These are phyloP conservation scores for Pangasius mekongensis DNA, from an alignment of 2,797 vertebrate genomes.

Conservation along the genomic window DNA sequence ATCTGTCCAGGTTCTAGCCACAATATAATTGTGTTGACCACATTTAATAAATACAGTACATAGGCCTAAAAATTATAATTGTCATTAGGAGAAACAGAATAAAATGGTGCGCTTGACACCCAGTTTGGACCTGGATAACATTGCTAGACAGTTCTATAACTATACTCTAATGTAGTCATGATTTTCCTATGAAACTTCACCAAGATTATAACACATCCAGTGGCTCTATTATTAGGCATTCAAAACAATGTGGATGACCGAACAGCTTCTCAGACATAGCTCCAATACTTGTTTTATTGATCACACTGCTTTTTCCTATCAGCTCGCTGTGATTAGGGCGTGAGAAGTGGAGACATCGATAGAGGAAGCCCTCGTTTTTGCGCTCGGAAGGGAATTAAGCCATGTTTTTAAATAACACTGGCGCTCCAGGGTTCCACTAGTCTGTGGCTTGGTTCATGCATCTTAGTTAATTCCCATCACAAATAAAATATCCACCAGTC, in stretches of 20 bases:
- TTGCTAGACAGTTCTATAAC: too few relatives aligned
- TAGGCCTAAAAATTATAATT: background rate
- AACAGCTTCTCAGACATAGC: background rate
- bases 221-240: background rate
- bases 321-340: background rate
- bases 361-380: background rate
- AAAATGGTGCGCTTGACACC: background rate
- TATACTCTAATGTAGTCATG: background rate
- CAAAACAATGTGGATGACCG: background rate
- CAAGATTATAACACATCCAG: background rate
- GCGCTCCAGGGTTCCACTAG: conserved; percentile 5
- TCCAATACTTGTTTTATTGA: background rate
- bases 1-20: background rate
- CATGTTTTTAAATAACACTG: conserved; percentile 6
- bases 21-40: background rate
- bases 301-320: background rate
- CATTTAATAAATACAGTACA: background rate
- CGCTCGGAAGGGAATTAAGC: conserved; percentile 16
- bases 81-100: background rate
- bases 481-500: conserved; percentile 36
- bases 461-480: conserved; percentile 34
- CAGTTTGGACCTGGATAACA: background rate
- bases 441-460: conserved; percentile 13
- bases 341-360: conserved; percentile 26
- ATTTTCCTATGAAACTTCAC: background rate